These are phyloP conservation scores for Nesoenas mayeri DNA, from an alignment of 2,113 vertebrate species.

Conservation along the genomic window DNA sequence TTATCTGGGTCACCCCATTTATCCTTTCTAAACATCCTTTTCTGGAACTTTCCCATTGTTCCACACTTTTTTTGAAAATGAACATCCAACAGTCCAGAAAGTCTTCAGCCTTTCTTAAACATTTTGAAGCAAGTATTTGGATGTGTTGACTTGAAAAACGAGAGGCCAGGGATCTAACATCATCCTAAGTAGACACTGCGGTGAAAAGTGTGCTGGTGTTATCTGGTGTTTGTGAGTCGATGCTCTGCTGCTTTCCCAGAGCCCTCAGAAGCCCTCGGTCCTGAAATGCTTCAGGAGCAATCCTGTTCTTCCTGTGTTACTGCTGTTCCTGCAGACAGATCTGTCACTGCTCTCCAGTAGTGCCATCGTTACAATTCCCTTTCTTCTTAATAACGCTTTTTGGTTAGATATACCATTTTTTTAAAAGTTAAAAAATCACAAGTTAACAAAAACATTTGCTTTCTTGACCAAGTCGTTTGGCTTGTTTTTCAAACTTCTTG, in stretches of 20 bases:
- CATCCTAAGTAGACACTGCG: neutral
- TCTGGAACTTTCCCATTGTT: conserved; percentile 53
- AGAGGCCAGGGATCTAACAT: neutral
- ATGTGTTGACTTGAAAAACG: neutral
- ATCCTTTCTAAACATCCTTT: conserved; percentile 42
- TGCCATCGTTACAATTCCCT: neutral
- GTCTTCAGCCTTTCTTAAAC: neutral
- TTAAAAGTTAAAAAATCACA: neutral
- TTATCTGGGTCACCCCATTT: conserved; percentile 45
- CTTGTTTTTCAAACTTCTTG: neutral
- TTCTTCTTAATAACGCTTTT: neutral
- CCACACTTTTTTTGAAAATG: neutral
- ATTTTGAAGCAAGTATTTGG: neutral
- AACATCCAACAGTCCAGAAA: neutral
- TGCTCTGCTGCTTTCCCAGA: neutral
- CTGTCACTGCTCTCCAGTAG: neutral
- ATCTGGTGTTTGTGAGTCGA: neutral
- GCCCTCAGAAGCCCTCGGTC: neutral
- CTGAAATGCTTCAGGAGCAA: neutral
- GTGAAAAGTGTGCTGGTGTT: neutral
- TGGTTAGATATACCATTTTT: neutral
- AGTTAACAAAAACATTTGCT: neutral
- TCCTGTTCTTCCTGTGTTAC: neutral
- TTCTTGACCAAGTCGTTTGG: neutral
- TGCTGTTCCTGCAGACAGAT: neutral